Percentiles rank a stretch among this genome's conserved stretches.
phyloP scores from a whole-genome alignment of 2,888 invertebrate genomes.

The Polydrusus cervinus region DNA sequence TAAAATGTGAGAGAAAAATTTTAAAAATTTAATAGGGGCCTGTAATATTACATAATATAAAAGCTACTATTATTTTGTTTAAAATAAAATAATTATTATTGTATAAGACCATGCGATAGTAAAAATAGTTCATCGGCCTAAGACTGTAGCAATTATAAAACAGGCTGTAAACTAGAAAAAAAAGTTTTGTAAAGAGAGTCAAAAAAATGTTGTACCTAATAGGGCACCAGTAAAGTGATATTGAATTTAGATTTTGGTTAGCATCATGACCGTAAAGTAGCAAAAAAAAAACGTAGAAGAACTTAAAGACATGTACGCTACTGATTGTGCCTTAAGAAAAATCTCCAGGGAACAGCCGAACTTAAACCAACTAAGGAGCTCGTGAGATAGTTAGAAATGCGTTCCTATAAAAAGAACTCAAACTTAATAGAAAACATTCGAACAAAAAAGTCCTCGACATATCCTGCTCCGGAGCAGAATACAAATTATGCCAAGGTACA shows the following conservation, averaged over 20 bases:
- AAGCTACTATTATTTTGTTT: not conserved
- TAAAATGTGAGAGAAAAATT: conserved; percentile 16
- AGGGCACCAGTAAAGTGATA: too few relatives aligned
- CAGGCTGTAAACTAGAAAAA: too few relatives aligned
- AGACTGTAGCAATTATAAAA: too few relatives aligned
- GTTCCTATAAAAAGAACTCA: conserved; percentile 62
- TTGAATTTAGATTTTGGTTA: too few relatives aligned
- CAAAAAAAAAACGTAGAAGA: too few relatives aligned
- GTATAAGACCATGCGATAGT: too few relatives aligned
- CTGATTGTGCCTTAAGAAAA: conserved; percentile 3
- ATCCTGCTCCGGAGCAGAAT: conserved; percentile 63
- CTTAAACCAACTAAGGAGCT: conserved; percentile 61
- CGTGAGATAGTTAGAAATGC: conserved; percentile 67
- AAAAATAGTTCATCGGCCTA: too few relatives aligned
- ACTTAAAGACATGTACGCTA: not conserved
- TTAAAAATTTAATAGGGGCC: not conserved
- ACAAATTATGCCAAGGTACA: conserved; percentile 58
- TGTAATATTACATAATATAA: not conserved
- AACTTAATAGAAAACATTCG: conserved; percentile 65
- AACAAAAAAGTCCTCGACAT: conserved; percentile 65
- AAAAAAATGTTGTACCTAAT: too few relatives aligned
- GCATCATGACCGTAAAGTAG: too few relatives aligned
- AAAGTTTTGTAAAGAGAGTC: too few relatives aligned
- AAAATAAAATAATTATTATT: not conserved
- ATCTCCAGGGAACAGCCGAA: conserved; percentile 47